Percentiles rank a stretch among this genome's conserved stretches.
Conservation (phyloP, 2,113 vertebrate genomes). For the Xiphias gladius region DNA sequence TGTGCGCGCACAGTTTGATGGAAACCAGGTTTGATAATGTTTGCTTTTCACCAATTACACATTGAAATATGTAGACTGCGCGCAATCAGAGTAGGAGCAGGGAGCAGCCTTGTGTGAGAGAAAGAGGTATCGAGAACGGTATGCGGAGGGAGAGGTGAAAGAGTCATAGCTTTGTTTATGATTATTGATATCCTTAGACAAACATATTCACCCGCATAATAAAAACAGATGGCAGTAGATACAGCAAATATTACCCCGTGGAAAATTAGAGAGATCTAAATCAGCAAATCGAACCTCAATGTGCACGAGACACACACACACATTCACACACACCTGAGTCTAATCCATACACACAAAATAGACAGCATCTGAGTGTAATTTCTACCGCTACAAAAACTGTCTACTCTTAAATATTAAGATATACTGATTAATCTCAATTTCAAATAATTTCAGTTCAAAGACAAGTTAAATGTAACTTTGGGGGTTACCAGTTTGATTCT, state of each 20-base stretch:
- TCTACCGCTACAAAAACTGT: constrained; percentile 8
- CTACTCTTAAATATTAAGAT: constrained; percentile 16
- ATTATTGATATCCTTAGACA: constrained; percentile 98
- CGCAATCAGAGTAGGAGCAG: constrained; percentile 21
- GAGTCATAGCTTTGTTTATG: constrained; percentile 89
- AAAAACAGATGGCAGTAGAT: constrained; percentile 93
- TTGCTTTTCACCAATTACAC: constrained; percentile 67
- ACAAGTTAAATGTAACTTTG: constrained; percentile 45
- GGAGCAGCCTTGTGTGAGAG: constrained; percentile 47
- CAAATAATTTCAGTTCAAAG: constrained; percentile 17
- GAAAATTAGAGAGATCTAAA: constrained; percentile 92
- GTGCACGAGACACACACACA: constrained; percentile 12
- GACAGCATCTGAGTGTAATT: constrained; percentile 14
- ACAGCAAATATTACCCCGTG: constrained; percentile 90
- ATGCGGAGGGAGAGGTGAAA: constrained; percentile 82
- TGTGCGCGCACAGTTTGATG: constrained; percentile 83
- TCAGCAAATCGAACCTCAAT: constrained; percentile 87
- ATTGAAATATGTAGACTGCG: constrained; percentile 51
- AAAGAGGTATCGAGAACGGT: constrained; percentile 18
- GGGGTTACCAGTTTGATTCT: constrained; percentile 32
- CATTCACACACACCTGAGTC: constrained; percentile 23
- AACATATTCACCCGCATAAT: constrained; percentile 96
- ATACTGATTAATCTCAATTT: constrained; percentile 28
- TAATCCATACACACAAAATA: constrained; percentile 52
- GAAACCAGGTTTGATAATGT: constrained; percentile 63